These are phyloP conservation scores for Oostethus manadensis DNA, from an alignment of 2,113 vertebrate genomes.

Conservation along the genomic window DNA sequence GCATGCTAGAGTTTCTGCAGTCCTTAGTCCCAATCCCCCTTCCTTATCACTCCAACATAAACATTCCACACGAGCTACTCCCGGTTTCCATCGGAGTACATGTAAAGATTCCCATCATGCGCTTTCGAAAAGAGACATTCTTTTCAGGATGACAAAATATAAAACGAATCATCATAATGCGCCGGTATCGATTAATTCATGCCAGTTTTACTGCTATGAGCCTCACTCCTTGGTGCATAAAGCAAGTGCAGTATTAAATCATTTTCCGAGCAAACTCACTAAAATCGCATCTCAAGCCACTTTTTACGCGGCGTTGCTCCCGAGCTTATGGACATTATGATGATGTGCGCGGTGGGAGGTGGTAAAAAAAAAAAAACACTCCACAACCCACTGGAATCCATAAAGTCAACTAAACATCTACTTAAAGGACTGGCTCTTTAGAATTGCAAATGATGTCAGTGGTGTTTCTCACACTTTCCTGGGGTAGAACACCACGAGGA, in stretches of 20 bases:
- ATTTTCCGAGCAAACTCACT: conserved; percentile 19
- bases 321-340: conserved; percentile 38
- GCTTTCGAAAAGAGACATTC: too few species aligned
- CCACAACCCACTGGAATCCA: conserved; percentile 22
- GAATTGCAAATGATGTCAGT: conserved; percentile 31
- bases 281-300: conserved; percentile 36
- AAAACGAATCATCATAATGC: background rate
- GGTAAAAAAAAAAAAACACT: conserved; percentile 34
- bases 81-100: too few species aligned
- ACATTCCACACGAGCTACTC: too few species aligned
- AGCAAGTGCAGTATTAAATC: conserved; percentile 6
- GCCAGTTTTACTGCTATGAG: conserved; percentile 9
- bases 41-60: conserved; percentile 20
- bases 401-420: conserved; percentile 13
- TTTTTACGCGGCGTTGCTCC: conserved; percentile 48
- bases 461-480: conserved; percentile 39
- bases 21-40: conserved; percentile 18
- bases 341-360: conserved; percentile 32
- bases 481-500: too few species aligned
- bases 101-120: too few species aligned
- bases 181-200: conserved; percentile 15
- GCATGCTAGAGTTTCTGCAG: conserved; percentile 46
- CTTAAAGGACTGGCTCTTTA: conserved; percentile 1
- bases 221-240: conserved; percentile 9
- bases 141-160: too few species aligned